These are phyloP conservation scores for Dendroctonus valens DNA, from an alignment of 1,140 invertebrate genomes.

Conservation along the genomic window DNA sequence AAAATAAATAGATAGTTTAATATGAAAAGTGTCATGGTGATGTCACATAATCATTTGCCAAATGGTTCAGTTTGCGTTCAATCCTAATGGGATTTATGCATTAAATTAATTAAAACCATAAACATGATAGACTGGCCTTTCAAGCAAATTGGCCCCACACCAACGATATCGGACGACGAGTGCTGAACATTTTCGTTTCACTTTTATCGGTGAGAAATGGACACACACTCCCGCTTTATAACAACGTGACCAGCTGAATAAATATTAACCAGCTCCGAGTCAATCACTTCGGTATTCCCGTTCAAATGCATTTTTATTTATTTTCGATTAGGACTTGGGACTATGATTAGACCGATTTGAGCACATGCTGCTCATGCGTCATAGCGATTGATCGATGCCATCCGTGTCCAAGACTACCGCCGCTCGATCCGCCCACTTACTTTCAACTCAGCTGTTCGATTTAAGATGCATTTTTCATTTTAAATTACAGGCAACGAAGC, in stretches of 20 bases:
- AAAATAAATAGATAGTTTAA: slow-evolving; percentile 37
- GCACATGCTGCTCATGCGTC: too few species aligned
- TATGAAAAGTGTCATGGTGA: slow-evolving; percentile 39
- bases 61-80: slow-evolving; percentile 37
- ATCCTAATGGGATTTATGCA: slow-evolving; percentile 28
- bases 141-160: slow-evolving; percentile 16
- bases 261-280: background rate
- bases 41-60: slow-evolving; percentile 40
- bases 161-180: slow-evolving; percentile 1
- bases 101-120: slow-evolving; percentile 40
- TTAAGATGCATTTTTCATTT: too few species aligned
- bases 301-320: too few species aligned
- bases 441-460: too few species aligned
- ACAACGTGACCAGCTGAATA: slow-evolving; percentile 6
- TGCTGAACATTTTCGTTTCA: slow-evolving; percentile 8
- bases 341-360: too few species aligned
- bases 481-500: too few species aligned
- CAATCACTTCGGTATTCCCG: too few species aligned
- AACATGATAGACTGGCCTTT: slow-evolving; percentile 29
- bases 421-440: too few species aligned
- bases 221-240: slow-evolving; percentile 8
- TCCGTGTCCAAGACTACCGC: too few species aligned
- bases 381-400: too few species aligned
- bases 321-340: too few species aligned
- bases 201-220: slow-evolving; percentile 11